Percentiles rank a stretch among this genome's conserved stretches.
Conservation (phyloP, 2,797 vertebrate species). For the Aphelocoma californica region DNA sequence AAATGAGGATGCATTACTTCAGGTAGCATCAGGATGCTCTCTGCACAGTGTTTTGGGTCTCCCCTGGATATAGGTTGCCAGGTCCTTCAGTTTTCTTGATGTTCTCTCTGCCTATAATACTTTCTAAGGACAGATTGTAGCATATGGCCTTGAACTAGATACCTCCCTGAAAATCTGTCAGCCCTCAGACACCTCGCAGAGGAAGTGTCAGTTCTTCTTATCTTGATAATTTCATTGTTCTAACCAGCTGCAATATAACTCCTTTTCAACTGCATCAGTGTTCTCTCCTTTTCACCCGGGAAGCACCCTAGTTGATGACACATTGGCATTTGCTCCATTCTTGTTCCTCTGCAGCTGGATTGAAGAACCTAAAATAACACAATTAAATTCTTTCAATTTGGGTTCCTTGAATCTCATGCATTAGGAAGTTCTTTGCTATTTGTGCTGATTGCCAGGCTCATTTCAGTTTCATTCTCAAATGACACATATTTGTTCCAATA, state of each 20-base stretch:
- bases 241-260: neutral
- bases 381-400: neutral
- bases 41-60: neutral
- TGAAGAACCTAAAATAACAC: neutral
- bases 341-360: neutral
- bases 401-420: neutral
- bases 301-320: neutral
- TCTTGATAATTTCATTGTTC: neutral
- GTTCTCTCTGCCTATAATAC: neutral
- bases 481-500: neutral
- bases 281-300: neutral
- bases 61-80: neutral
- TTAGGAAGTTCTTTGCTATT: neutral
- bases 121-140: neutral
- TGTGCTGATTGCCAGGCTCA: neutral
- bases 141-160: neutral
- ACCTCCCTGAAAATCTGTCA: neutral
- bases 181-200: neutral
- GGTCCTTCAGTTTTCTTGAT: neutral
- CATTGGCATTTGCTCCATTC: neutral
- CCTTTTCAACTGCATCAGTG: neutral
- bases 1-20: neutral
- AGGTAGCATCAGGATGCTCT: neutral
- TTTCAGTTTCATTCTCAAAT: neutral
- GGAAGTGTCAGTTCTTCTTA: neutral